Conservation (phyloP, 2,797 vertebrate genomes). For the Tokudaia tokunoshimensis region DNA sequence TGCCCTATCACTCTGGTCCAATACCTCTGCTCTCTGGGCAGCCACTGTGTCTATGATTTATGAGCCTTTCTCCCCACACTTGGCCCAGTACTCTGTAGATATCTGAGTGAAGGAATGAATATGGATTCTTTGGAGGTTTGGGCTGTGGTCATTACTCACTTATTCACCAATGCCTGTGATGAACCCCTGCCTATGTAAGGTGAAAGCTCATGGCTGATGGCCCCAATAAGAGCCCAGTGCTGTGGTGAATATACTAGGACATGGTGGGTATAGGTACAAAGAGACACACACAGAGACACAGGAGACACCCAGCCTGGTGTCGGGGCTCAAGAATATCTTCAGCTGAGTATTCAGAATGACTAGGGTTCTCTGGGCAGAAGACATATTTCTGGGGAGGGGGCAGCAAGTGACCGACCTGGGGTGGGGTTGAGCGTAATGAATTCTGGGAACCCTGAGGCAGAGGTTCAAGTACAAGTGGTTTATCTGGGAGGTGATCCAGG, state of each 20-base stretch:
- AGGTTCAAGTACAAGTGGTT: slow-evolving; percentile 14
- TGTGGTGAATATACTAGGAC: not conserved
- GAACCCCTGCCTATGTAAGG: not conserved
- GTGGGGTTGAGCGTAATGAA: not conserved
- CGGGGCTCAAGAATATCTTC: not conserved
- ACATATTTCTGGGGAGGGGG: not conserved
- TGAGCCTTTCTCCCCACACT: not conserved
- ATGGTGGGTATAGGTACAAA: not conserved
- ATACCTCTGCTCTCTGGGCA: not conserved
- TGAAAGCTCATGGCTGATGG: not conserved
- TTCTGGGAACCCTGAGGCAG: not conserved
- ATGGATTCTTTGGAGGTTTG: slow-evolving; percentile 3
- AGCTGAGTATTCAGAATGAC: not conserved
- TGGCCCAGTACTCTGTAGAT: not conserved
- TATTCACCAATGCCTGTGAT: not conserved
- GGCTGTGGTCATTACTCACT: not conserved
- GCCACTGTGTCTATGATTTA: not conserved
- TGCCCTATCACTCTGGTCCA: not conserved
- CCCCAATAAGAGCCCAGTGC: not conserved
- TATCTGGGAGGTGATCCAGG: slow-evolving; percentile 13
- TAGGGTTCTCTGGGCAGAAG: not conserved
- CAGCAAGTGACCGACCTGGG: not conserved
- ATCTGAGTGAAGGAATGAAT: slow-evolving; percentile 9
- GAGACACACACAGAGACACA: not conserved
- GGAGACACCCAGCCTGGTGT: not conserved